Conservation (phyloP, 2,888 invertebrate species). For the Aproaerema taeniolella region DNA sequence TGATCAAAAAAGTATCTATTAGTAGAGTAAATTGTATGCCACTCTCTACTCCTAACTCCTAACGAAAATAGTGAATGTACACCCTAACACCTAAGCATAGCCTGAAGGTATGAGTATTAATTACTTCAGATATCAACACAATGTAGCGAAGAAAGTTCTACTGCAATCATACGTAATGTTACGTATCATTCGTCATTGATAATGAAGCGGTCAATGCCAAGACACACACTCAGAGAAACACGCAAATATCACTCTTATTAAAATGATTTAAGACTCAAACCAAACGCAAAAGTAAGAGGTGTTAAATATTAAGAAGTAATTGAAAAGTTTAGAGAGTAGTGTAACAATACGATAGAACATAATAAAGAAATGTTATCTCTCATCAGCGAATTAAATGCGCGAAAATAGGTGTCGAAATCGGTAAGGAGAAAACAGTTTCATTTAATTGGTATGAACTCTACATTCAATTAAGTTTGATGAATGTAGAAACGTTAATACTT, state of each 20-base stretch:
- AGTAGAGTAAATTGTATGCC: too few species aligned
- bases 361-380: conserved; percentile 8
- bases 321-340: conserved; percentile 11
- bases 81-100: too few species aligned
- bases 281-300: too few species aligned
- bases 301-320: conserved; percentile 9
- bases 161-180: conserved; percentile 11
- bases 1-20: too few species aligned
- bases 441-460: too few species aligned
- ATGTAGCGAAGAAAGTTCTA: conserved; percentile 12
- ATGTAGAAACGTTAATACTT: too few species aligned
- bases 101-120: conserved; percentile 7
- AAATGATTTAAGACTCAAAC: neutral
- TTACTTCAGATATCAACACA: conserved; percentile 9
- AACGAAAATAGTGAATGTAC: too few species aligned
- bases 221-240: neutral
- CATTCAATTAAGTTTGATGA: too few species aligned
- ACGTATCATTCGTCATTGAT: conserved; percentile 13
- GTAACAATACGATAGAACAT: conserved; percentile 3
- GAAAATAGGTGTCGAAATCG: neutral
- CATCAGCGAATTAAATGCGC: conserved; percentile 3
- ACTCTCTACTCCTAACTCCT: too few species aligned
- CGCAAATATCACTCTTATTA: conserved; percentile 7
- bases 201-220: conserved; percentile 7
- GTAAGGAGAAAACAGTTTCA: conserved; percentile 1